phyloP scores from a whole-genome alignment of 2,888 invertebrate species.

The Flexamia atlantica region DNA sequence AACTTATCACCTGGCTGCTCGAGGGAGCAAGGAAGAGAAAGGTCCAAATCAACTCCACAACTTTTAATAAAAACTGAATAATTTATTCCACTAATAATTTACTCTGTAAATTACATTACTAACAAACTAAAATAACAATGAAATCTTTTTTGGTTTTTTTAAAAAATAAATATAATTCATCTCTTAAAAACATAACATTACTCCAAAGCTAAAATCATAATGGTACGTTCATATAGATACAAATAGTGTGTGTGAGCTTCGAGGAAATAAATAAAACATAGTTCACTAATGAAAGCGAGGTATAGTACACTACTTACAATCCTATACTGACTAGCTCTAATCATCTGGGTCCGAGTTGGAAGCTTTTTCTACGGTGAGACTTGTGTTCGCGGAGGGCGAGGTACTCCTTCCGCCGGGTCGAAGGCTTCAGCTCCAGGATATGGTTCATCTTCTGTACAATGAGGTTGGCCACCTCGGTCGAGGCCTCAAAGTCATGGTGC shows the following conservation, averaged over 20 bases:
- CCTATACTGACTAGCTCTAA: conserved; percentile 64
- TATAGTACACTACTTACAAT: conserved; percentile 61
- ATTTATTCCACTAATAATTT: conserved; percentile 44
- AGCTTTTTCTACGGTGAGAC: conserved; percentile 80
- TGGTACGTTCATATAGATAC: conserved; percentile 35
- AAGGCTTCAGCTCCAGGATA: conserved; percentile 89
- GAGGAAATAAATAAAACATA: conserved; percentile 45
- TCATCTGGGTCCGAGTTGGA: conserved; percentile 73
- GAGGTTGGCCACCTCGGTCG: conserved; percentile 85
- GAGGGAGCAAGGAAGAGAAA: neutral
- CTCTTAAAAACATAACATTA: conserved; percentile 37
- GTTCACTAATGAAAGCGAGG: conserved; percentile 59
- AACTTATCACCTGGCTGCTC: too few relatives aligned
- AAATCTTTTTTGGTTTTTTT: conserved; percentile 1
- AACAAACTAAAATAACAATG: conserved; percentile 20
- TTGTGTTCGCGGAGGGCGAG: conserved; percentile 86
- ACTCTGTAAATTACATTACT: conserved; percentile 39
- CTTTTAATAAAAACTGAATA: conserved; percentile 22
- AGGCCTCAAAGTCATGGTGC: conserved; percentile 93
- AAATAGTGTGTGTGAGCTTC: conserved; percentile 38
- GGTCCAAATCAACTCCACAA: neutral
- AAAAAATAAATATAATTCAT: conserved; percentile 45
- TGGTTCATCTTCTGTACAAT: conserved; percentile 93
- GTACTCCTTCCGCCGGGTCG: conserved; percentile 93
- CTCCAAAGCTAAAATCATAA: conserved; percentile 48